A percentile compares a stretch with the other conserved stretches of the same genome.
These are phyloP conservation scores for Salvator merianae DNA, from an alignment of 2,113 vertebrate genomes.

Conservation along the genomic window DNA sequence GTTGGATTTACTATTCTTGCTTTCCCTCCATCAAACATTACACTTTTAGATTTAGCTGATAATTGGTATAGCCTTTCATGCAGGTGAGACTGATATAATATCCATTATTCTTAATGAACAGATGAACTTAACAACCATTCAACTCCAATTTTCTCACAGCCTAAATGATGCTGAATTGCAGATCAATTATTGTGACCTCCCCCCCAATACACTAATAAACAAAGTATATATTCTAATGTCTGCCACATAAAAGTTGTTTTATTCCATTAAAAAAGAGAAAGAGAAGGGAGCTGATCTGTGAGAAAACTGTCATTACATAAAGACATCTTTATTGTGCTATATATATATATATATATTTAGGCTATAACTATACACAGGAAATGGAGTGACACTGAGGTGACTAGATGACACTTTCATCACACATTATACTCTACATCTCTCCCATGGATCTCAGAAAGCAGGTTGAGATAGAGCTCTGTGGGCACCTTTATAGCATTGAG, in stretches of 20 bases:
- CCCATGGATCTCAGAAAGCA: no score
- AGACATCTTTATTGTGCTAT: no score
- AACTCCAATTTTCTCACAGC: neutral
- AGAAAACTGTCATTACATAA: no score
- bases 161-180: neutral
- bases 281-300: neutral
- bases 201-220: no score
- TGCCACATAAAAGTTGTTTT: neutral
- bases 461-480: no score
- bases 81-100: slow-evolving; percentile 1
- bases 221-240: neutral
- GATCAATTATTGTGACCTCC: neutral
- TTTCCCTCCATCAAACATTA: neutral
- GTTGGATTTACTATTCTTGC: neutral
- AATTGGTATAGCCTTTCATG: slow-evolving; percentile 7
- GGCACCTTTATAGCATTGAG: no score
- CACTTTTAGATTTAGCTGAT: neutral
- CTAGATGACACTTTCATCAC: no score
- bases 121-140: neutral
- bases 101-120: neutral
- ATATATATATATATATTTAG: no score
- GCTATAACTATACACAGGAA: no score
- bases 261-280: neutral
- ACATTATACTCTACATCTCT: no score
- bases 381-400: no score